These are phyloP conservation scores for Artibeus lituratus DNA, from an alignment of 2,797 vertebrate species.

Conservation along the genomic window DNA sequence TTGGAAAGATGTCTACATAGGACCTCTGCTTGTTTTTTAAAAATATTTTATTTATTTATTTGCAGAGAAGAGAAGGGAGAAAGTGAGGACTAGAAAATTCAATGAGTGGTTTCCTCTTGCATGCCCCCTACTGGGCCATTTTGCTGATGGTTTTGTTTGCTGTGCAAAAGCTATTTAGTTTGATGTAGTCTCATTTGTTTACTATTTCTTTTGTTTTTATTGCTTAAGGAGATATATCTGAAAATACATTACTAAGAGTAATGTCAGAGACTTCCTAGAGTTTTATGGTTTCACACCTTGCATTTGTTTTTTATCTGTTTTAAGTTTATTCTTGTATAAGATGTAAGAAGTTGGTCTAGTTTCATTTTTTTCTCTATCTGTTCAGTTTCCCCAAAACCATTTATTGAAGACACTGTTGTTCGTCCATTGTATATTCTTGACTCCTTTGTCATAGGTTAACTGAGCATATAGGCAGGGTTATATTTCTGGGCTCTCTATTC, in stretches of 20 bases:
- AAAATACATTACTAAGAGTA: no score
- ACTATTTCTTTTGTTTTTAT: not conserved
- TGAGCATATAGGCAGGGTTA: not conserved
- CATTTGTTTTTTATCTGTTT: not conserved
- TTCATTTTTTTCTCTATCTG: not conserved
- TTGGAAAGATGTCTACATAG: not conserved
- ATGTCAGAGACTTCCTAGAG: not conserved
- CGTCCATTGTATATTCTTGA: not conserved
- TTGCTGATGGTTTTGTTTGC: no score
- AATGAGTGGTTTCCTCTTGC: no score
- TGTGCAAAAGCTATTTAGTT: no score
- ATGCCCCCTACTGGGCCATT: no score
- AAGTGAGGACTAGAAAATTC: no score
- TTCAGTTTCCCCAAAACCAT: not conserved
- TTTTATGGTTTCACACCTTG: not conserved
- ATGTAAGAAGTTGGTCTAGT: not conserved
- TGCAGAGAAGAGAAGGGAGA: no score
- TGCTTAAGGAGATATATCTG: not conserved
- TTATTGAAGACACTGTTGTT: not conserved
- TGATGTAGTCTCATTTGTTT: not conserved
- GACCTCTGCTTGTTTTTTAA: not conserved
- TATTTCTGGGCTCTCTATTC: not conserved
- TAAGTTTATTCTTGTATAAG: no score
- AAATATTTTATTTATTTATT: no score
- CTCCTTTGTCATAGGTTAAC: not conserved